phyloP scores from a whole-genome alignment of 1,140 invertebrate genomes.

The Drosophila funebris region DNA sequence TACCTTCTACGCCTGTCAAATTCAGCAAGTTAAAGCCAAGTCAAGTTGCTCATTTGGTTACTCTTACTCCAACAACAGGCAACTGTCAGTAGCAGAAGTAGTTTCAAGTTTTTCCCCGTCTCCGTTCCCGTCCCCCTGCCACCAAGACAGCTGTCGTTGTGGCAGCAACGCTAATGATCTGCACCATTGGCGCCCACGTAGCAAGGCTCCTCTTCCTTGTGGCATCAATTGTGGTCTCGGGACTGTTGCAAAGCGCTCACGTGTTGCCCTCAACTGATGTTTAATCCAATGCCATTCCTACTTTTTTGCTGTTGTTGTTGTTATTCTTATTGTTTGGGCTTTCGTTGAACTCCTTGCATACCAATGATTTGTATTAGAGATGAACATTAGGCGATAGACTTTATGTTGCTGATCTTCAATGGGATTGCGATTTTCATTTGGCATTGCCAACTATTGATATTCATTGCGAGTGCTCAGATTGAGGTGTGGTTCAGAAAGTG shows the following conservation, averaged over 20 bases:
- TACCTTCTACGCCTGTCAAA: background rate
- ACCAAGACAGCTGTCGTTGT: constrained; percentile 36
- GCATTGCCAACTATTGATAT: background rate
- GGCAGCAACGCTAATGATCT: constrained; percentile 69
- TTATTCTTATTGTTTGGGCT: background rate
- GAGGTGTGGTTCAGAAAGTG: background rate
- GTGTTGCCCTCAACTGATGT: constrained; percentile 16
- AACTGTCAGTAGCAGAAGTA: constrained; percentile 49
- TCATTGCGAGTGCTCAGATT: background rate
- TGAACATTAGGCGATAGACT: constrained; percentile 6
- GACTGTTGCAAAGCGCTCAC: constrained; percentile 22
- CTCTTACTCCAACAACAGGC: constrained; percentile 12
- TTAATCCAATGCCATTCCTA: background rate
- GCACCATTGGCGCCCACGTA: constrained; percentile 67
- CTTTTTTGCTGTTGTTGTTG: no score
- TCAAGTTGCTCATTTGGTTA: background rate
- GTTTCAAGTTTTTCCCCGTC: constrained; percentile 36
- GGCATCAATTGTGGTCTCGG: constrained; percentile 7
- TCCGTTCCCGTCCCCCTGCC: no score
- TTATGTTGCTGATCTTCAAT: background rate
- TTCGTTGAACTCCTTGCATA: background rate
- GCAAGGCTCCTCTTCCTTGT: constrained; percentile 7
- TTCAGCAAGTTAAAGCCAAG: no score
- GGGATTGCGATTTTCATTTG: background rate
- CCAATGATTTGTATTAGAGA: constrained; percentile 9